Percentiles rank a stretch among this genome's conserved stretches.
Evolutionary conservation across 2,113 vertebrate species (phyloP).

Genomic region (Petromus typicus): DNA sequence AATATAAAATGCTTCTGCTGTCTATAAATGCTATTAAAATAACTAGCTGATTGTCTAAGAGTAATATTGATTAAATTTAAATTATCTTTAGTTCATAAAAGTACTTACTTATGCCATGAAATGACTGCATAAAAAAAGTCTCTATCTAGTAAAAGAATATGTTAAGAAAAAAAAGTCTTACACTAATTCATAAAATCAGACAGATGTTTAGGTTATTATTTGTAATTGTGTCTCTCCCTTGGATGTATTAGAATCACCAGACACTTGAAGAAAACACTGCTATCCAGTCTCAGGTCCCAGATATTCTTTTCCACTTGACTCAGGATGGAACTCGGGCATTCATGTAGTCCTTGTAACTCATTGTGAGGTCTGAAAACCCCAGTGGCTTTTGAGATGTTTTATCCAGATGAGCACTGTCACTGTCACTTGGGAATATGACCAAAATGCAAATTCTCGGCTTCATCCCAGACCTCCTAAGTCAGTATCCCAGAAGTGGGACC

Average conservation of each 20-base stretch:
- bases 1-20: neutral
- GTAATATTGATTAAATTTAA: conserved; percentile 3
- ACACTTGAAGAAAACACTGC: neutral
- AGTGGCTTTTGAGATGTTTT: conserved; percentile 15
- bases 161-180: neutral
- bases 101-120: conserved; percentile 1
- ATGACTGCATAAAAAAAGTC: neutral
- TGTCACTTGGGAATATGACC: neutral
- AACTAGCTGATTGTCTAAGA: neutral
- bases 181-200: neutral
- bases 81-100: conserved; percentile 31
- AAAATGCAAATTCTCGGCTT: conserved; percentile 37
- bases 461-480: neutral
- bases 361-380: conserved; percentile 3
- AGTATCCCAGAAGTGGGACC: neutral
- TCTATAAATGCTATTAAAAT: neutral
- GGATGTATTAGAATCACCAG: neutral
- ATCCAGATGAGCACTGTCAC: neutral
- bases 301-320: neutral
- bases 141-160: conserved; percentile 4
- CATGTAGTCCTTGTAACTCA: conserved; percentile 16
- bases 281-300: neutral
- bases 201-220: neutral
- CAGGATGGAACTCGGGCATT: neutral
- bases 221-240: neutral